Evolutionary conservation across 2,888 invertebrate species (phyloP).

Genomic region (Folsomia manolachei): DNA sequence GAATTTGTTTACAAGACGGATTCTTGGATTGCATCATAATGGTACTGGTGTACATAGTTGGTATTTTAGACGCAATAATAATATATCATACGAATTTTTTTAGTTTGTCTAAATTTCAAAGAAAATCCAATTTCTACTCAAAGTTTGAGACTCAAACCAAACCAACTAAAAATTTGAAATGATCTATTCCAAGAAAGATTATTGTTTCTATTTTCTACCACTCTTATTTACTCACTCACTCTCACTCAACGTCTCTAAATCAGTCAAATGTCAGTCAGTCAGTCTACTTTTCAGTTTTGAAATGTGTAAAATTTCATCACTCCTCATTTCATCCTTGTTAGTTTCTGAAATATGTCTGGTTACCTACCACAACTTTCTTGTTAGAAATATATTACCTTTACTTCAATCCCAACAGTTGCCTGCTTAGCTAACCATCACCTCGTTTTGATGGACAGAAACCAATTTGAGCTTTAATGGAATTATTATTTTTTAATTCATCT

Average conservation of each 20-base stretch:
- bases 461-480: constrained; percentile 38
- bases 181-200: not conserved
- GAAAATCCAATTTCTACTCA: not conserved
- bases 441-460: constrained; percentile 31
- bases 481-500: constrained; percentile 34
- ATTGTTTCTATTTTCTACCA: not conserved
- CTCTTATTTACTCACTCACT: not conserved
- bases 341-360: not conserved
- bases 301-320: constrained; percentile 11
- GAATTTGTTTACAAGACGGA: constrained; percentile 4
- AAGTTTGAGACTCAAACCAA: too few species aligned
- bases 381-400: not conserved
- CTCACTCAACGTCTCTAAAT: not conserved
- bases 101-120: too few species aligned
- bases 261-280: constrained; percentile 13
- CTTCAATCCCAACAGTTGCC: not conserved
- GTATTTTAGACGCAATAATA: too few species aligned
- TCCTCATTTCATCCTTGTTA: not conserved
- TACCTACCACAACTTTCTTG: not conserved
- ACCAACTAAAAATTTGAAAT: too few species aligned
- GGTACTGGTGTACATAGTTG: too few species aligned
- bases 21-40: too few species aligned
- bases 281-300: constrained; percentile 13
- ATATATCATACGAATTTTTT: too few species aligned
- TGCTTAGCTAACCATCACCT: not conserved